Evolutionary conservation across 2,113 vertebrate genomes (phyloP), one percentile per base, ranked within the genome.

Genomic region (Takifugu bimaculatus): DNA sequence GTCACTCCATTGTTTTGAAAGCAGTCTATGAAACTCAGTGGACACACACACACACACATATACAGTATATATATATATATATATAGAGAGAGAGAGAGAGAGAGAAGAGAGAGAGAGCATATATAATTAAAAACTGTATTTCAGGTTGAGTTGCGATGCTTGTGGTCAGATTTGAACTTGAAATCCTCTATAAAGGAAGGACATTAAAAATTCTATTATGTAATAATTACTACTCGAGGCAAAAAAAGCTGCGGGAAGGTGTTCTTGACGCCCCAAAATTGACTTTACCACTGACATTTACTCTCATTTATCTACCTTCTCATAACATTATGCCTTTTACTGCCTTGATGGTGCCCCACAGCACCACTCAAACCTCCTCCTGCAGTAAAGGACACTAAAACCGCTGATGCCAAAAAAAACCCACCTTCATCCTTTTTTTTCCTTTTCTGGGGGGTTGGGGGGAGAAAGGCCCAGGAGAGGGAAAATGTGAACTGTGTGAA

Each of bases 331-430:
- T 76, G 59, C 57, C 72, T 81, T 87, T 83, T 81, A 83, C 72
- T 62, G 74, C 74, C 82, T 77, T 75, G 72, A 80, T 82, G 62
- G 58, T 39, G 50, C 78, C 77, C 74, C 52, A 53, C 69, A 74
- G 65, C 65, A 48, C 65, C 57, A 66, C 75, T 80, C 67, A 79
- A 68, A 79, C 13, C 68, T 70, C 72, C 39, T 76, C 58, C 67
- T 69, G 74, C 81, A 79, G 79, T 81, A 72, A 77, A 79, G 75
- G 67, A 82, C 68, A 80, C 54, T 80, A 83, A 81, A 87, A 75
- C 68, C 75, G 81, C 76, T 84, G 81, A 83, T 77, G 78, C 76
- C 57, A 50, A 20, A 50, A 1, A 50, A 20, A 50, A 3, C 20
- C 20, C 20, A 9, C 35, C 9, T 39, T 11, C 7, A 39, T 39